Base-by-base conservation (phyloP, 2,888 invertebrate genomes). In the Drosophila anomelani region DNA sequence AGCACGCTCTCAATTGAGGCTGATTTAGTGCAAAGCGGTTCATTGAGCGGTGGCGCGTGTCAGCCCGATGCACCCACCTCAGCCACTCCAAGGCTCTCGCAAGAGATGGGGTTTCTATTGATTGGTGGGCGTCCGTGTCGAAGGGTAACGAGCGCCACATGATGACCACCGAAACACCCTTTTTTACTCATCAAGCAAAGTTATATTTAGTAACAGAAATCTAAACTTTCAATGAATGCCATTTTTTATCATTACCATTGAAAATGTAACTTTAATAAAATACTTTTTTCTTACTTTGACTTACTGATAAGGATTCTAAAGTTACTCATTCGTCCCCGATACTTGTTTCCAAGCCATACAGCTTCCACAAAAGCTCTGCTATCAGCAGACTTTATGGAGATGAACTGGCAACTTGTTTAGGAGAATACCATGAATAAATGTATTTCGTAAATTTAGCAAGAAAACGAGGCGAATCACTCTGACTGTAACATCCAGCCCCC, bases 1-100 rank as follows among this genome's bases (percentile, higher is more conserved):
- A 72, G 79, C 75, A 71, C 64, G 68, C 70, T 54, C 44, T 83
- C 84, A 83, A 81, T 86, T 83, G 79, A 44, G 54, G 53, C 69
- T 73, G 76, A 76, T 82, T 76, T 63, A 53, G 47, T 67, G 43
- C 38, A 39, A 53, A 72, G 67, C 54, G 54, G 46, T 66, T 53
- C 55, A 53, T 61, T 73, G 44, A 63, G 51, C 55, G 63, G 32
- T 49, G 44, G 60, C 67, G 34, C 56, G 59, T 60, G 47, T 59
- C 58, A 71, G 44, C 39, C 32, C 66, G 32, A 41, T 68, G 54
- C 64, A 64, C 68, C 55, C 68, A 68, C 67, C 67, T 64, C 4
- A 20, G 26, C 68, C 63, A 68, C 29, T 63, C 70, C 61, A 62
- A 56, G 43, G 41, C 26, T 44, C 23, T 23, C 8, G 12, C 12